phyloP scores from a whole-genome alignment of 2,888 invertebrate genomes.

The Dynastes tityus region DNA sequence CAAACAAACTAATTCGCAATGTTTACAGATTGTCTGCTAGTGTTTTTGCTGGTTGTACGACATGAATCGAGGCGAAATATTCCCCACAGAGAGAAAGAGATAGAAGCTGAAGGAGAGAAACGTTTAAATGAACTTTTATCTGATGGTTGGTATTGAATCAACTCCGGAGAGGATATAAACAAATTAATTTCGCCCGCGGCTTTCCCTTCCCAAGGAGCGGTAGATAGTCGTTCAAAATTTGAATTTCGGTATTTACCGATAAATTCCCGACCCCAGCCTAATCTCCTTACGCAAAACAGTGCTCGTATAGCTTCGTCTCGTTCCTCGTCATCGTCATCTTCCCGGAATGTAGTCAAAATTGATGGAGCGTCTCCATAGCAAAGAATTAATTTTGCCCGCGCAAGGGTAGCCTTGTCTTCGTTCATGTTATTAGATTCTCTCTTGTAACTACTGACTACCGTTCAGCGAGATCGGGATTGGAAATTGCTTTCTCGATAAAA shows the following conservation, averaged over 20 bases:
- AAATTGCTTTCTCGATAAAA: no score
- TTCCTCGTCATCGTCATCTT: background rate
- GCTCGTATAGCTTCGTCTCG: background rate
- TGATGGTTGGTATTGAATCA: constrained; percentile 29
- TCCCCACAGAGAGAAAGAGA: background rate
- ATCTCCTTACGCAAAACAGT: constrained; percentile 34
- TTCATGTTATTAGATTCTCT: no score
- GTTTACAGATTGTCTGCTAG: background rate
- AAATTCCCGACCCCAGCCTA: constrained; percentile 30
- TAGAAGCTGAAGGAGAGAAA: background rate
- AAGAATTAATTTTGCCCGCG: constrained; percentile 12
- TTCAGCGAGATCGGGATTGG: no score
- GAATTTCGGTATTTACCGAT: constrained; percentile 37
- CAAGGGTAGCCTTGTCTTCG: no score
- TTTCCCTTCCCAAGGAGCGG: background rate
- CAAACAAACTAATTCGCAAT: background rate
- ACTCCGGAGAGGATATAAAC: constrained; percentile 22
- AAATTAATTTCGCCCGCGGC: constrained; percentile 29
- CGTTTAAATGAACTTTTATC: constrained; percentile 12
- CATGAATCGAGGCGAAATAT: background rate
- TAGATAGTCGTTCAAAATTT: constrained; percentile 1
- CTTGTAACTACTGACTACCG: no score
- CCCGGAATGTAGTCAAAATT: background rate
- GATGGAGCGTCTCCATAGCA: constrained; percentile 3
- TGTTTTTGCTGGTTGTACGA: background rate